Percentiles rank a stretch among this genome's conserved stretches.
These are phyloP conservation scores for Caenorhabditis latens DNA, from an alignment of 1,140 invertebrate genomes.

Conservation along the genomic window DNA sequence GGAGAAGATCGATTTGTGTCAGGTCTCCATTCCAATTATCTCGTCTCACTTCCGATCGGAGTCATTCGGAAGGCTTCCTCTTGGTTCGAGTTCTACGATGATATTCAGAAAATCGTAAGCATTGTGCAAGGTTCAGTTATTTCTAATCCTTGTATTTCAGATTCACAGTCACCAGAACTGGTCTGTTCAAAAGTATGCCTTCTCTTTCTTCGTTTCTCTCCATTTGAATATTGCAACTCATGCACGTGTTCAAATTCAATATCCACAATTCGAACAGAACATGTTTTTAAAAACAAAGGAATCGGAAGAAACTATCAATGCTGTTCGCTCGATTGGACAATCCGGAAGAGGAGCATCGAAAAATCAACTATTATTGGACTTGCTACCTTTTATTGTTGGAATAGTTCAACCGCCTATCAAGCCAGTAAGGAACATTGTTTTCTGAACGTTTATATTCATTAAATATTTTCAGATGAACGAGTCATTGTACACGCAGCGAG, in stretches of 20 bases:
- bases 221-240: slow-evolving; percentile 63
- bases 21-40: slow-evolving; percentile 60
- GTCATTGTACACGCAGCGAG: slow-evolving; percentile 3
- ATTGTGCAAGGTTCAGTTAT: no score
- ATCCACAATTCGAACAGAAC: slow-evolving; percentile 59
- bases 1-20: slow-evolving; percentile 58
- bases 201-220: slow-evolving; percentile 52
- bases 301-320: slow-evolving; percentile 49
- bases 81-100: slow-evolving; percentile 56
- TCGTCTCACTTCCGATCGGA: slow-evolving; percentile 53
- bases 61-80: slow-evolving; percentile 18
- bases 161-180: slow-evolving; percentile 61
- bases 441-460: no score
- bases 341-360: not conserved
- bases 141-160: slow-evolving; percentile 30
- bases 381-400: not conserved
- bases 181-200: slow-evolving; percentile 61
- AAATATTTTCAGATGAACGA: slow-evolving; percentile 5
- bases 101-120: slow-evolving; percentile 54
- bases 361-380: not conserved
- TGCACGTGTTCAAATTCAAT: slow-evolving; percentile 40
- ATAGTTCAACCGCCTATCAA: slow-evolving; percentile 37
- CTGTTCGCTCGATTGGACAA: not conserved
- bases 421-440: not conserved
- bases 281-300: slow-evolving; percentile 46